phyloP scores from a whole-genome alignment of 2,113 vertebrate genomes.

The Oryctolagus cuniculus region DNA sequence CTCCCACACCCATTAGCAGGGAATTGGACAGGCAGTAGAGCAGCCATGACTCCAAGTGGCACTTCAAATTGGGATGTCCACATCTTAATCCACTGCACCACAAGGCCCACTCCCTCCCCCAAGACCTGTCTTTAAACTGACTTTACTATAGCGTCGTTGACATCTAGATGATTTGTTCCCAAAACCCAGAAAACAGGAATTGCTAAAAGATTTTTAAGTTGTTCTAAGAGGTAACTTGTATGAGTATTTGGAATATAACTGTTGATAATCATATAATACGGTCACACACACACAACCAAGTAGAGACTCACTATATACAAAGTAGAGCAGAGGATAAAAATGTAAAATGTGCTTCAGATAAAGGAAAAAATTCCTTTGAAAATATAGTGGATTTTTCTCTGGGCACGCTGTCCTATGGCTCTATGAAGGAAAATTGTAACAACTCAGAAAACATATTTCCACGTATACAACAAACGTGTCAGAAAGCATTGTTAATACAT shows the following conservation, averaged over 20 bases:
- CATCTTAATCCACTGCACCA: too few relatives aligned
- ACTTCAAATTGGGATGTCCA: too few relatives aligned
- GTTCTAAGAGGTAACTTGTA: background rate
- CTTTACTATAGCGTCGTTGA: background rate
- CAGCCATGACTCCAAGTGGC: too few relatives aligned
- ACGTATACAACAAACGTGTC: background rate
- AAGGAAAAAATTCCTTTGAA: background rate
- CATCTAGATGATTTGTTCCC: conserved; percentile 10
- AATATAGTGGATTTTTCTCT: background rate
- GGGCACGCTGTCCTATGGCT: background rate
- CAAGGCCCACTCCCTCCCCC: too few relatives aligned
- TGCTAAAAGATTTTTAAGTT: conserved; percentile 3
- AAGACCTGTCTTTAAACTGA: background rate
- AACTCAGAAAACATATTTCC: conserved; percentile 39
- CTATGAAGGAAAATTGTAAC: background rate
- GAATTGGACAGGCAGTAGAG: too few relatives aligned
- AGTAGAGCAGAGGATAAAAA: background rate
- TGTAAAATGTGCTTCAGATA: background rate
- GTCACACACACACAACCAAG: background rate
- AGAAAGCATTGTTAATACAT: background rate
- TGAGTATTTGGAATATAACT: conserved; percentile 19
- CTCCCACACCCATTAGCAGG: too few relatives aligned
- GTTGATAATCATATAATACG: conserved; percentile 46
- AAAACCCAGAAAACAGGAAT: conserved; percentile 18
- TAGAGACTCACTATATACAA: background rate